Base-by-base conservation (phyloP, 2,888 invertebrate genomes). In the Anticlea derivata region DNA sequence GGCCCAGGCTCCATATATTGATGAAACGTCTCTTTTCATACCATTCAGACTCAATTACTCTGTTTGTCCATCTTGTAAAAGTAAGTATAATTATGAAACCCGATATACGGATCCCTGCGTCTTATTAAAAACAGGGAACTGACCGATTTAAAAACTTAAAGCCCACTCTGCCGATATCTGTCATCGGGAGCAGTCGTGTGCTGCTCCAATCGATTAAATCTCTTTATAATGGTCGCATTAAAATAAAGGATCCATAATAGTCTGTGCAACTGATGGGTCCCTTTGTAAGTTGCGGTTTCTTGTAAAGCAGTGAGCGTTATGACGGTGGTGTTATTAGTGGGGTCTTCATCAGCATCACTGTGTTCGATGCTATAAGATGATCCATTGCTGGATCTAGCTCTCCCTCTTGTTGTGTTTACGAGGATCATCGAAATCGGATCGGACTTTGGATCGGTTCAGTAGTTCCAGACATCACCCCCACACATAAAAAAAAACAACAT, bases 131-230 rank as follows among this genome's bases (percentile, higher is more conserved):
- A 1, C 0, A 44, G 17, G 17, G 17, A 17, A 8, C 20, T 46
- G 5, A 3, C 30, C 12, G 2, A 76, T 75, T 78, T 80, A 78
- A 50, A 61, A 35, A 38, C 48, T 34, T 17, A 39, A 81, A 81
- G 77, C 75, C 75, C 82, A 84, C 79, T 86, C 77, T 73, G 68
- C 75, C 71, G 76, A 78, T 87, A 87, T 87, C 87, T 86, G 85
- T 87, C 87, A 86, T 86, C 87, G 78, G 66, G 72, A 66, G 75
- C 75, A 65, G 78, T 79, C 83, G 82, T 59, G 73, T 72, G 75
- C 72, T 74, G 75, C 67, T 57, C 65, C 47, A 50, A 60, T 70
- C 79, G 86, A 86, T 86, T 84, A 83, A 80, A 86, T 86, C 86
- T 80, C 72, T 73, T 75, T 70, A 62, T 71, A n/a, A 70, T 70